Evolutionary conservation across 2,888 invertebrate genomes (phyloP).

Genomic region (Myopa testacea): DNA sequence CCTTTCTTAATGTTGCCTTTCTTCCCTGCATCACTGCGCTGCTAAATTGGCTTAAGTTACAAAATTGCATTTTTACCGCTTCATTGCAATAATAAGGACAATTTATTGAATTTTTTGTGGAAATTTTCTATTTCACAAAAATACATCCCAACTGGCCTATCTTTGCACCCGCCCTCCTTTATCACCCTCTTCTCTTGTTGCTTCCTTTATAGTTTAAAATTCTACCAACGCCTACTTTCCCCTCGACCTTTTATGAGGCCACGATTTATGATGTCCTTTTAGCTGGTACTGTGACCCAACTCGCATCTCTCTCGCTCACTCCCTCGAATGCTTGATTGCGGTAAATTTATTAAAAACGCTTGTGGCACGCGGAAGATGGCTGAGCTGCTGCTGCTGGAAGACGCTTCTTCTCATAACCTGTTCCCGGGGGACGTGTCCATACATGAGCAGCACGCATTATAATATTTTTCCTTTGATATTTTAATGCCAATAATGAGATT

Average conservation of each 20-base stretch:
- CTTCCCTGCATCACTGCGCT: constrained; percentile 47
- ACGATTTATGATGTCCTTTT: constrained; percentile 64
- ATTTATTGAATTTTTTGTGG: constrained; percentile 62
- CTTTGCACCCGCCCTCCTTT: background rate
- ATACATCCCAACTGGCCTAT: background rate
- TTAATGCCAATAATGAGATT: constrained; percentile 66
- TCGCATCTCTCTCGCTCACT: constrained; percentile 8
- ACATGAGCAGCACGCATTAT: constrained; percentile 47
- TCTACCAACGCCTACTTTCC: constrained; percentile 51
- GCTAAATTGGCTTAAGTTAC: constrained; percentile 60
- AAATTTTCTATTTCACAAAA: constrained; percentile 10
- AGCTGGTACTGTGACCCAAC: background rate
- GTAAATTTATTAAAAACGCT: constrained; percentile 64
- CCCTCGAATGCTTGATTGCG: constrained; percentile 59
- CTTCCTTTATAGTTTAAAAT: constrained; percentile 61
- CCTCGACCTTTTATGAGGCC: constrained; percentile 48
- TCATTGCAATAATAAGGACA: constrained; percentile 65
- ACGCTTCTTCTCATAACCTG: background rate
- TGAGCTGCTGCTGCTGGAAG: background rate
- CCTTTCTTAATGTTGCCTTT: constrained; percentile 7
- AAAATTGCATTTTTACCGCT: constrained; percentile 64
- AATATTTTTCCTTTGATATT: constrained; percentile 61
- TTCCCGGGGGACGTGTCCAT: constrained; percentile 32
- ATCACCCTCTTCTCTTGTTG: constrained; percentile 48
- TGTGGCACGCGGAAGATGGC: constrained; percentile 27